Evolutionary conservation across 1,140 invertebrate species (phyloP), one percentile per base, ranked within the genome.

Genomic region (Euura saliciscinereae): DNA sequence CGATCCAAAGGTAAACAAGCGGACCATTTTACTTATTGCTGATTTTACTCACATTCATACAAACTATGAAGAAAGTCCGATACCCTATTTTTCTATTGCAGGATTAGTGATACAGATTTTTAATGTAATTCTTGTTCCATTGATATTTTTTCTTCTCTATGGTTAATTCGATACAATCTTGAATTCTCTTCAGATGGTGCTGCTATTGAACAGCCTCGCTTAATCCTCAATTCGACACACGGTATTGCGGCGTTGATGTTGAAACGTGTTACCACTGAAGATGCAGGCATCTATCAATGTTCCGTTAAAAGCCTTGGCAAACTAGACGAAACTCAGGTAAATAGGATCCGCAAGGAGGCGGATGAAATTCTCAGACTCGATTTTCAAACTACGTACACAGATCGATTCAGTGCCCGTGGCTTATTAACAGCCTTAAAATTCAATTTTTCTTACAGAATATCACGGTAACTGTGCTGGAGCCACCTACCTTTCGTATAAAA

Each of bases 261-360:
- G 71, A 78, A 81, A 72, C 85, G 86, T 67, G 82, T 90, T 46
- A 84, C 77, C 43, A 73, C 79, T 65, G 81, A 78, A 5, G 86
- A 92, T 75, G 83, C 87, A 64, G 92, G 91, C n/a, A 77, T 86
- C 70, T 93, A 93, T 81, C 84, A 87, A 44, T 93, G 92, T 80
- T 86, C 89, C 65, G 85, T 88, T 11, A 83, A 82, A 71, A 85
- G 81, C 74, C 71, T 71, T 59, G 81, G 76, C 74, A 79, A 80
- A 74, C 79, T 71, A 80, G 85, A 76, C 83, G 90, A 82, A 83
- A 86, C 75, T 82, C 88, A 79, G 89, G 91, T 87, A 71, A 51
- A 6, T n/a, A 59, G 8, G 51, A 11, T 59, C 13, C 3, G 51
- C 51, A 8, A 59, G 10, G 10, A 11, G 28, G 28, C 28, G 0